Percentiles rank a stretch among this genome's conserved stretches.
Evolutionary conservation across 2,797 vertebrate species (phyloP).

Genomic region (Mycteria americana): DNA sequence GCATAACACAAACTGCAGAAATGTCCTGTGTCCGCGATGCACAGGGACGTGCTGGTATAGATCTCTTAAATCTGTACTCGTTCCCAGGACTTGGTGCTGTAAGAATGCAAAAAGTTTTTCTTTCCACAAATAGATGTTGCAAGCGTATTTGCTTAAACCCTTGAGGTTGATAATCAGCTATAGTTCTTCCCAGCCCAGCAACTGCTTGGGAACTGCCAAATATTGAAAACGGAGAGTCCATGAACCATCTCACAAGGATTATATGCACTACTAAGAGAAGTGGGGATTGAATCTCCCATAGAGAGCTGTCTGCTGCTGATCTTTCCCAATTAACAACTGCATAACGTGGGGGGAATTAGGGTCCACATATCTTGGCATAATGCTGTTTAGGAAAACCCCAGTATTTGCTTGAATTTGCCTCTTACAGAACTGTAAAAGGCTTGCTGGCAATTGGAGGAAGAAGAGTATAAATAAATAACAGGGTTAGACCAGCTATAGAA

Average conservation of each 20-base stretch:
- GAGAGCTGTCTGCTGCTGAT: neutral
- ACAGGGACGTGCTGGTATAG: neutral
- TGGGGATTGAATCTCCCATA: neutral
- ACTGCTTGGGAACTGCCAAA: conserved; percentile 11
- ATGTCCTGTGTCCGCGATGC: neutral
- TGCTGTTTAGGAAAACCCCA: neutral
- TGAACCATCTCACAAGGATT: neutral
- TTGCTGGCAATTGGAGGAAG: neutral
- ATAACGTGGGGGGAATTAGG: neutral
- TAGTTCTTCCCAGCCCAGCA: conserved; percentile 15
- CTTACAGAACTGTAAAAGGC: neutral
- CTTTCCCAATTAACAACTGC: neutral
- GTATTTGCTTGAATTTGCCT: neutral
- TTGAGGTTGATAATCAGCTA: conserved; percentile 42
- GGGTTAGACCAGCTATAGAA: neutral
- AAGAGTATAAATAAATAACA: neutral
- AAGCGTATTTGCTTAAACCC: conserved; percentile 54
- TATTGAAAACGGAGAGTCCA: neutral
- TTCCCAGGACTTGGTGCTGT: conserved; percentile 41
- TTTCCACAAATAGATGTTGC: conserved; percentile 35
- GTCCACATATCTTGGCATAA: neutral
- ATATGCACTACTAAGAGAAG: neutral
- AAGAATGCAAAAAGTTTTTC: conserved; percentile 25
- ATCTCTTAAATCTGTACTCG: neutral
- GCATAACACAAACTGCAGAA: neutral